phyloP scores from a whole-genome alignment of 2,888 invertebrate genomes.

The Mechanitis messenoides region DNA sequence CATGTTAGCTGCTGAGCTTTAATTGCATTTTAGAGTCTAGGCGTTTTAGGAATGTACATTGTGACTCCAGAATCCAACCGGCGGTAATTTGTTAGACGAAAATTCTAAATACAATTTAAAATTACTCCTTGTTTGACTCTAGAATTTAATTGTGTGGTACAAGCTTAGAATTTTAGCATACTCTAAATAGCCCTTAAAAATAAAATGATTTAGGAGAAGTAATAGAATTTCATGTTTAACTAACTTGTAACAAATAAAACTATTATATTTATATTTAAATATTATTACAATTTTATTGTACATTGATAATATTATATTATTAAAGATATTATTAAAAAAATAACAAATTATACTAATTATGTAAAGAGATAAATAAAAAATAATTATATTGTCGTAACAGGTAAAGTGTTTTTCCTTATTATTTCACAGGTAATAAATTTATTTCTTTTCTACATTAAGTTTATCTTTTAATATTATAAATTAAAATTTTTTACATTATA shows the following conservation, averaged over 20 bases:
- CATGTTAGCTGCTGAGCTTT: constrained; percentile 56
- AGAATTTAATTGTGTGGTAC: background rate
- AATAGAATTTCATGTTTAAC: too few species aligned
- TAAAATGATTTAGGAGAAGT: too few species aligned
- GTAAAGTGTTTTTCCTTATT: background rate
- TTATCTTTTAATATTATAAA: background rate
- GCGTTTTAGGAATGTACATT: constrained; percentile 48
- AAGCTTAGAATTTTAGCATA: background rate
- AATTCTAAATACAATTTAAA: constrained; percentile 26
- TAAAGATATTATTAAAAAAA: too few species aligned
- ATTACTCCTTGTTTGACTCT: constrained; percentile 4
- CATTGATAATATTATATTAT: too few species aligned
- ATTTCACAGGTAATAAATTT: background rate
- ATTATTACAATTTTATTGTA: too few species aligned
- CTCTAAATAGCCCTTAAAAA: background rate
- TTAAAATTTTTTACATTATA: constrained; percentile 6
- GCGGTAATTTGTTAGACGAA: constrained; percentile 39
- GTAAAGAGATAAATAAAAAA: too few species aligned
- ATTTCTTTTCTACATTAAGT: background rate
- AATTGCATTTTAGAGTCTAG: constrained; percentile 59
- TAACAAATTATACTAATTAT: too few species aligned
- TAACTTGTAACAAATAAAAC: too few species aligned
- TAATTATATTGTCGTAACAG: too few species aligned
- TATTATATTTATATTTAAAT: too few species aligned
- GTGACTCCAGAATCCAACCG: constrained; percentile 48